Percentiles rank a stretch among this genome's conserved stretches.
These are phyloP conservation scores for Vanessa atalanta DNA, from an alignment of 1,140 invertebrate species.

Conservation along the genomic window DNA sequence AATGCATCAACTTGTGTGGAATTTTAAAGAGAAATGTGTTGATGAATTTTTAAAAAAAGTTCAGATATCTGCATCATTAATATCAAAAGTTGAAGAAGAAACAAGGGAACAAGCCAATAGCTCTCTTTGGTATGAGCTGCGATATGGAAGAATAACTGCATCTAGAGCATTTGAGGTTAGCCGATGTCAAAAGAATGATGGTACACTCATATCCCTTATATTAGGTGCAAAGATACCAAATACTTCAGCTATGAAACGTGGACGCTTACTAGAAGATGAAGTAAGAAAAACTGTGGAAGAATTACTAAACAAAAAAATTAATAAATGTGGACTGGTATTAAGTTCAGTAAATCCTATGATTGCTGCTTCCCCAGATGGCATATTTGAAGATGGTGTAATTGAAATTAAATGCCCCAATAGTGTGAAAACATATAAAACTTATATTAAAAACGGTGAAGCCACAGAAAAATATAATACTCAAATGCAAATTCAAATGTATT, in stretches of 20 bases:
- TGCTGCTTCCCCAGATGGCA: background rate
- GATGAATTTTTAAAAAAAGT: background rate
- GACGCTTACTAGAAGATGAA: background rate
- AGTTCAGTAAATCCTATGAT: background rate
- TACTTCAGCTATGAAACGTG: background rate
- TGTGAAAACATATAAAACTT: background rate
- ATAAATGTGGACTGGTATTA: background rate
- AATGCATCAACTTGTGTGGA: background rate
- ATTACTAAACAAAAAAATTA: background rate
- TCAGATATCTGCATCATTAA: background rate
- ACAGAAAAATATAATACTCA: background rate
- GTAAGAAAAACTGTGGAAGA: background rate
- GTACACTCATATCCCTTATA: background rate
- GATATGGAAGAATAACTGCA: constrained; percentile 4
- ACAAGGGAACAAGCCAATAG: background rate
- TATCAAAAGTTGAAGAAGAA: background rate
- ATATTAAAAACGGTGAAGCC: background rate
- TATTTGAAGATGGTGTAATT: constrained; percentile 4
- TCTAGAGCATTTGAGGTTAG: background rate
- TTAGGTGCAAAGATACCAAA: background rate
- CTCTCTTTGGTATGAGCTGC: background rate
- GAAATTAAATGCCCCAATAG: background rate
- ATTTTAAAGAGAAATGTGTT: background rate
- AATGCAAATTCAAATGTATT: constrained; percentile 3
- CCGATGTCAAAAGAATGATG: background rate